phyloP scores from a whole-genome alignment of 2,888 invertebrate species.

The Rugalucina vietnamica region DNA sequence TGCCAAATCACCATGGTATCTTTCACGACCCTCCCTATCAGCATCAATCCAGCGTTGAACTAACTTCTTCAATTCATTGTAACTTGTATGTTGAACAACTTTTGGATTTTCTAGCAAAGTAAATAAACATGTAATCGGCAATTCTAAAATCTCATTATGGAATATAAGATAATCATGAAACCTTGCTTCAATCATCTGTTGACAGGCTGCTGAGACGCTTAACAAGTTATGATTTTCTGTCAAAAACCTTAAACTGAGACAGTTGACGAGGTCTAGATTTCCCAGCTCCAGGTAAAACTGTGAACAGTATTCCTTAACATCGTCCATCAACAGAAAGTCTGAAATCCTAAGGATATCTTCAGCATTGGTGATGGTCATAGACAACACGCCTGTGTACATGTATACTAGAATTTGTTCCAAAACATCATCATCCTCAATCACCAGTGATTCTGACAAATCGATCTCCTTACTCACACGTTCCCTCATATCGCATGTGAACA shows the following conservation, averaged over 20 bases:
- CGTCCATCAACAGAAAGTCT: conserved; percentile 81
- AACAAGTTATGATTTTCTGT: conserved; percentile 80
- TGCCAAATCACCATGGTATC: conserved; percentile 68
- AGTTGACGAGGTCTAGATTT: conserved; percentile 80
- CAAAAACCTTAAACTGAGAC: conserved; percentile 76
- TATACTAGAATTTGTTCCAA: conserved; percentile 78
- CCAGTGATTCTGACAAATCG: conserved; percentile 79
- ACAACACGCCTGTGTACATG: conserved; percentile 80
- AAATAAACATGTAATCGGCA: conserved; percentile 75
- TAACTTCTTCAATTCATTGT: conserved; percentile 74
- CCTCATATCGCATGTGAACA: conserved; percentile 82
- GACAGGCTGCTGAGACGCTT: conserved; percentile 75
- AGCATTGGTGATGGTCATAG: conserved; percentile 75
- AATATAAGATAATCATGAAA: conserved; percentile 81
- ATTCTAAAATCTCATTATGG: conserved; percentile 80
- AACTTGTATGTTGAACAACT: conserved; percentile 77
- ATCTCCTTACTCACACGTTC: conserved; percentile 76
- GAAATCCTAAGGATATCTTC: conserved; percentile 80
- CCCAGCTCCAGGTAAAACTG: conserved; percentile 81
- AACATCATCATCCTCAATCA: conserved; percentile 76
- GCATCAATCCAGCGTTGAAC: conserved; percentile 78
- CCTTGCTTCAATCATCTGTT: conserved; percentile 78
- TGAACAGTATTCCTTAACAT: conserved; percentile 80
- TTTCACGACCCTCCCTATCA: conserved; percentile 66
- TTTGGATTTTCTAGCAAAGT: conserved; percentile 76